Conservation (phyloP, 2,797 vertebrate genomes). For the Cephalopachus bancanus region DNA sequence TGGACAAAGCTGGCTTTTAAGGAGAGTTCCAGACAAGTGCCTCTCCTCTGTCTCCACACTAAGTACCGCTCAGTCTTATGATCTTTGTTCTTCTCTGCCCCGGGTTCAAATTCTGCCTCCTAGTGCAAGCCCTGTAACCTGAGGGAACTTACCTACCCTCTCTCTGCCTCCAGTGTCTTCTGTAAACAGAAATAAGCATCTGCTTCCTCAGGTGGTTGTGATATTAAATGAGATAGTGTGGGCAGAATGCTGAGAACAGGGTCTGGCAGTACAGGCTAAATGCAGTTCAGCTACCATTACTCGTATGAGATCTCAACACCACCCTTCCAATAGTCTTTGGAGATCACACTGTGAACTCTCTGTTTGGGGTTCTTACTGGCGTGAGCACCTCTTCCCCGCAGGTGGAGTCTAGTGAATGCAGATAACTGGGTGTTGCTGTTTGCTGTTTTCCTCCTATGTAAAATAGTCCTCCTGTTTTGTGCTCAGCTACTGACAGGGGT, state of each 20-base stretch:
- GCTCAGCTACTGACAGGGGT: not conserved
- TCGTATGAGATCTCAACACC: not conserved
- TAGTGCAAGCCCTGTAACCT: not conserved
- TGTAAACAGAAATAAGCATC: not conserved
- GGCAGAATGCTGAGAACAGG: not conserved
- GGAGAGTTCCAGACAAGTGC: not conserved
- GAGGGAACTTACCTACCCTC: not conserved
- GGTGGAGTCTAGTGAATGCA: not conserved
- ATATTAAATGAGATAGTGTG: not conserved
- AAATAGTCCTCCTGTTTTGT: not conserved
- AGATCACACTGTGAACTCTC: not conserved
- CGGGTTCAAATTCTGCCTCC: not conserved
- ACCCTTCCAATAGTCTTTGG: not conserved
- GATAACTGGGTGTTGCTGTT: not conserved
- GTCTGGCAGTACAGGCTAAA: not conserved
- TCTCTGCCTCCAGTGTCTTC: not conserved
- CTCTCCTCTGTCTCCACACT: not conserved
- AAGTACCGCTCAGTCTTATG: not conserved
- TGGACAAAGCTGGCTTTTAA: slow-evolving; percentile 12
- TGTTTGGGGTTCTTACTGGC: not conserved
- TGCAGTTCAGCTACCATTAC: not conserved
- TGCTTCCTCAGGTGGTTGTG: not conserved
- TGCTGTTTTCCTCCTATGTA: not conserved
- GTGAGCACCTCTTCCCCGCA: not conserved
- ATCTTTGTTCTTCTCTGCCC: not conserved